A percentile compares a stretch with the other conserved stretches of the same genome.
These are phyloP conservation scores for Gymnothorax reevesii DNA, from an alignment of 2,797 vertebrate genomes.

Conservation along the genomic window DNA sequence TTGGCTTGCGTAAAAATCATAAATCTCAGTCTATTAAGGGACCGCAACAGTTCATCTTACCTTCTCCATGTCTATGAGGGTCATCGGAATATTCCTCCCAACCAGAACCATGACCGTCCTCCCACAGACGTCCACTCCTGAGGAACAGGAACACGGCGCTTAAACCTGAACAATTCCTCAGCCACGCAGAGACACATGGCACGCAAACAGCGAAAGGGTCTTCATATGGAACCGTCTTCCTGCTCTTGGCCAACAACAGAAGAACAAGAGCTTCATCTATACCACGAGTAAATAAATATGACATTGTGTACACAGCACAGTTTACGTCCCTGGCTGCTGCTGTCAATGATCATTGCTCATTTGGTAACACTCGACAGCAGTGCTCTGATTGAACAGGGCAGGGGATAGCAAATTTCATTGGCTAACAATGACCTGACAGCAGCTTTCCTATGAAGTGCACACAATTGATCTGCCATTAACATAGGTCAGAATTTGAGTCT, in stretches of 20 bases:
- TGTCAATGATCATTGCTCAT: neutral
- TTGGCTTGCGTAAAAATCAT: no score
- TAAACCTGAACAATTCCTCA: neutral
- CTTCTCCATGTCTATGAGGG: constrained; percentile 94
- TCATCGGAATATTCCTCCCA: constrained; percentile 93
- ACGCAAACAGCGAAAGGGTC: neutral
- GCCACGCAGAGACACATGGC: neutral
- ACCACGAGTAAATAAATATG: neutral
- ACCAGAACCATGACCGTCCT: constrained; percentile 92
- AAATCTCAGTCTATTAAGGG: no score
- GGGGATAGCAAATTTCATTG: neutral
- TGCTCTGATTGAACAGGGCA: neutral
- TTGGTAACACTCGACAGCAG: neutral
- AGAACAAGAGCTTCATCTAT: neutral
- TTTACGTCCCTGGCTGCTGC: neutral
- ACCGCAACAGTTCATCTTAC: constrained; percentile 58
- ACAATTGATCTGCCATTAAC: neutral
- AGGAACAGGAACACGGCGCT: neutral
- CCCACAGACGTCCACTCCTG: constrained; percentile 91
- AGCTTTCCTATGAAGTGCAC: neutral
- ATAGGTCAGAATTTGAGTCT: no score
- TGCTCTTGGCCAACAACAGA: neutral
- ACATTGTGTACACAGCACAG: neutral
- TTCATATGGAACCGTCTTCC: neutral
- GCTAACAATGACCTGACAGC: neutral